Evolutionary conservation across 2,113 vertebrate genomes (phyloP).

Genomic region (Erythrocercus mccallii): DNA sequence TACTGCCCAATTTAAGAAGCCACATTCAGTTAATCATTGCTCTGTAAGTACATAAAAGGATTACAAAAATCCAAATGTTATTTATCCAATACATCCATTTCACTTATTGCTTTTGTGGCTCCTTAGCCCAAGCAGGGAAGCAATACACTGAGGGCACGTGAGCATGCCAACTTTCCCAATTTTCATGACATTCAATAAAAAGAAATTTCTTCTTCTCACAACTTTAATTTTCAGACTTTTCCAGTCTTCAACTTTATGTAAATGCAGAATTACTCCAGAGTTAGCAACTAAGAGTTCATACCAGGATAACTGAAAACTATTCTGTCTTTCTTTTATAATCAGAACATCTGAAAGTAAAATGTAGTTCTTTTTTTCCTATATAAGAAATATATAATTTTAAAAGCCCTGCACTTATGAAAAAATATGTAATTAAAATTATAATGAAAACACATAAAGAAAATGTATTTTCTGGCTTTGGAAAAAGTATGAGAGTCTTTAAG

Average conservation of each 20-base stretch:
- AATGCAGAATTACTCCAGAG: background rate
- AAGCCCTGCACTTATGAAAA: background rate
- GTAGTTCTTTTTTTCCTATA: background rate
- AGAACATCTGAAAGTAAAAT: slow-evolving; percentile 13
- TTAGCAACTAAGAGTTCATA: background rate
- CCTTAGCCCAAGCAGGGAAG: background rate
- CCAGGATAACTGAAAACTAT: background rate
- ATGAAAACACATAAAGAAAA: slow-evolving; percentile 26
- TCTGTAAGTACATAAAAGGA: background rate
- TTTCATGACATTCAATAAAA: background rate
- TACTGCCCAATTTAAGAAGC: background rate
- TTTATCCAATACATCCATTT: background rate
- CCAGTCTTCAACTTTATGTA: background rate
- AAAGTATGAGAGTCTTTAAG: background rate
- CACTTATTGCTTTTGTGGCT: background rate
- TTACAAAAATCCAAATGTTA: background rate
- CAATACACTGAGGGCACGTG: background rate
- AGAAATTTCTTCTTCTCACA: background rate
- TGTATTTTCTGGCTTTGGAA: background rate
- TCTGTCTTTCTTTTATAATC: background rate
- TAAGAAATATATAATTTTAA: background rate
- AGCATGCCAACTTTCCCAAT: background rate
- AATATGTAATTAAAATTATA: slow-evolving; percentile 19
- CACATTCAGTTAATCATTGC: background rate
- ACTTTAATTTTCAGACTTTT: background rate